A percentile compares a stretch with the other conserved stretches of the same genome.
phyloP scores from a whole-genome alignment of 2,797 vertebrate species.

The Enteromius viviparus region DNA sequence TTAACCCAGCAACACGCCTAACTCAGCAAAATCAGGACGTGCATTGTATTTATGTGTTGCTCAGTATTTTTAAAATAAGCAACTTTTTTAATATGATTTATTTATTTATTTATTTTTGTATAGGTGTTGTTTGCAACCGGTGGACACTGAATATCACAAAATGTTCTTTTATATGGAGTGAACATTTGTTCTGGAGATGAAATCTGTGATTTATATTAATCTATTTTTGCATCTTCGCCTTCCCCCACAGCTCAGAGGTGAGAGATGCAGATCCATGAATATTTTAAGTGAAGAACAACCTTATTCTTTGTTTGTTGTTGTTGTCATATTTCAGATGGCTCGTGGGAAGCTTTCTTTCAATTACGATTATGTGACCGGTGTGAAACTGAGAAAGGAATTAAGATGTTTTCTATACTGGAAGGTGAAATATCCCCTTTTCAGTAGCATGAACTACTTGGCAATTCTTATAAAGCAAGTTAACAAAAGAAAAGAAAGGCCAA shows the following conservation, averaged over 20 bases:
- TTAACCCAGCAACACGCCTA: no score
- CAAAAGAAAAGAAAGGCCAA: conserved; percentile 27
- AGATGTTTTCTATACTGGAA: conserved; percentile 16
- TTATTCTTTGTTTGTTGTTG: conserved; percentile 27
- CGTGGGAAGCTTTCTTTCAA: conserved; percentile 14
- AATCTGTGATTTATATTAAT: conserved; percentile 23
- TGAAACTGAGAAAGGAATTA: conserved; percentile 27
- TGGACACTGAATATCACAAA: not conserved
- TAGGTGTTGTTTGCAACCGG: not conserved
- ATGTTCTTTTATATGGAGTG: not conserved
- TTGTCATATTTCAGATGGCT: conserved; percentile 15
- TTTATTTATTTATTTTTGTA: no score
- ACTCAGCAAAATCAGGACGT: no score
- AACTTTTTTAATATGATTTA: not conserved
- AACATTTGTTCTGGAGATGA: conserved; percentile 17
- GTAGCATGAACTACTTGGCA: not conserved
- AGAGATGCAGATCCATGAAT: conserved; percentile 29
- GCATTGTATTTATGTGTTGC: not conserved
- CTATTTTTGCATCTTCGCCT: conserved; percentile 33
- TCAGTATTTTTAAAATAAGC: not conserved
- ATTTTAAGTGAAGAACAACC: conserved; percentile 11
- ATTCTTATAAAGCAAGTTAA: conserved; percentile 7
- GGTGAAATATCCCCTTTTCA: conserved; percentile 23
- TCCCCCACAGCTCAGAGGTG: conserved; percentile 40
- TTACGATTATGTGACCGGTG: conserved; percentile 2